phyloP scores from a whole-genome alignment of 2,888 invertebrate species.

The Chymomyza procnemis region DNA sequence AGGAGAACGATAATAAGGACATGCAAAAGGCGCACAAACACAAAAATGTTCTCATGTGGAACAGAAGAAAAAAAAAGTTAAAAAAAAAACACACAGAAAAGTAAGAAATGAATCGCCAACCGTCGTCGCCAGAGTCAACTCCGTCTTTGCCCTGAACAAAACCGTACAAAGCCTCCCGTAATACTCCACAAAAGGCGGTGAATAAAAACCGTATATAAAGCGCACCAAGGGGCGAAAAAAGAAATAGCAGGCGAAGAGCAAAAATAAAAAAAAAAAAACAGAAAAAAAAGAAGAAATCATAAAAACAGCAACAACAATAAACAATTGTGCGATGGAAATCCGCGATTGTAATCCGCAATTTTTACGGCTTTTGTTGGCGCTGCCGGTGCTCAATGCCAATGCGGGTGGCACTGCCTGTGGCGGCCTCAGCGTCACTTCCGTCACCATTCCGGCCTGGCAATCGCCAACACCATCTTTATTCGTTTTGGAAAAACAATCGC shows the following conservation, averaged over 20 bases:
- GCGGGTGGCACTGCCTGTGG: conserved; percentile 15
- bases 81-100: conserved; percentile 13
- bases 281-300: conserved; percentile 21
- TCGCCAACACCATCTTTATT: conserved; percentile 65
- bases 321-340: conserved; percentile 75
- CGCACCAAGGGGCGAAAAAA: conserved; percentile 20
- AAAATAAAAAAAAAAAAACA: too few species aligned
- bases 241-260: conserved; percentile 4
- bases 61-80: conserved; percentile 36
- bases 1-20: conserved; percentile 27
- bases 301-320: conserved; percentile 58
- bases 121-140: neutral
- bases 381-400: neutral
- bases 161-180: neutral
- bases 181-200: conserved; percentile 31
- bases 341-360: conserved; percentile 77
- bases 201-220: conserved; percentile 29
- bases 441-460: conserved; percentile 47
- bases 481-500: conserved; percentile 56
- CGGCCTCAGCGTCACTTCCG: conserved; percentile 51
- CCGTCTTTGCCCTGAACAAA: neutral
- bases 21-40: conserved; percentile 45
- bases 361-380: conserved; percentile 73
- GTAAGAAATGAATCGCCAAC: neutral
- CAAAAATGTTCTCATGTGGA: conserved; percentile 61